phyloP scores from a whole-genome alignment of 2,113 vertebrate species.

The Corydoras sp. region DNA sequence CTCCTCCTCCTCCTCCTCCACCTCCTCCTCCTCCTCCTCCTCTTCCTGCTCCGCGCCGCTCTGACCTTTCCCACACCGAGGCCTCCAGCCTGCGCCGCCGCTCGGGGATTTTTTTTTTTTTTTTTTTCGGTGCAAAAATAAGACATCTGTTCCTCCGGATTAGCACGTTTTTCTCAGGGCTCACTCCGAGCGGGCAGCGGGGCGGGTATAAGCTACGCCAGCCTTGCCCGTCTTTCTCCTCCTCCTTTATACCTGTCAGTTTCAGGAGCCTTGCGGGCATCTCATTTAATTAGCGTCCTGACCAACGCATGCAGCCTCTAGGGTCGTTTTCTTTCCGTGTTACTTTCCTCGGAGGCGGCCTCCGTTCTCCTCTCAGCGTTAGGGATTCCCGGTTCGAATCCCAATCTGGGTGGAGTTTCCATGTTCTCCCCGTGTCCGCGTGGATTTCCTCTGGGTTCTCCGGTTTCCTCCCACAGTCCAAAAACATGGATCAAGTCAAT shows the following conservation, averaged over 20 bases:
- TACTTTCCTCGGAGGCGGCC: not conserved
- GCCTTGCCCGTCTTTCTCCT: not conserved
- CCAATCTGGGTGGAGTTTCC: too few species aligned
- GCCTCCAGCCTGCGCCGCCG: slow-evolving; percentile 39
- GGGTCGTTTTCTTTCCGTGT: not conserved
- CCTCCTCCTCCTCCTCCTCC: slow-evolving; percentile 27
- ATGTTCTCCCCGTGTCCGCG: too few species aligned
- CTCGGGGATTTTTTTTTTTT: slow-evolving; percentile 37
- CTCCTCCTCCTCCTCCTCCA: slow-evolving; percentile 22
- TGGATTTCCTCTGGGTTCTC: too few species aligned
- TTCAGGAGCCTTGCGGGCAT: not conserved
- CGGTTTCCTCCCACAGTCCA: too few species aligned
- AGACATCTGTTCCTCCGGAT: slow-evolving; percentile 57
- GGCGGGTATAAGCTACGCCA: slow-evolving; percentile 14
- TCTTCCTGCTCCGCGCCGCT: slow-evolving; percentile 31
- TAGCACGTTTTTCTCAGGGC: slow-evolving; percentile 42
- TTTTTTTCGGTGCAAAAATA: slow-evolving; percentile 33
- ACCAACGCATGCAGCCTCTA: not conserved
- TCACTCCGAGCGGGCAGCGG: slow-evolving; percentile 31
- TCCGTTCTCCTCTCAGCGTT: too few species aligned
- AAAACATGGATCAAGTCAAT: too few species aligned
- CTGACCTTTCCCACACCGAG: slow-evolving; percentile 50
- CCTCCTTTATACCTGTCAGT: not conserved
- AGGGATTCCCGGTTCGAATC: too few species aligned
- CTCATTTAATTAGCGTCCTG: too few species aligned